Percentiles rank a stretch among this genome's conserved stretches.
These are phyloP conservation scores for Acronicta aceris DNA, from an alignment of 2,888 invertebrate genomes.

Conservation along the genomic window DNA sequence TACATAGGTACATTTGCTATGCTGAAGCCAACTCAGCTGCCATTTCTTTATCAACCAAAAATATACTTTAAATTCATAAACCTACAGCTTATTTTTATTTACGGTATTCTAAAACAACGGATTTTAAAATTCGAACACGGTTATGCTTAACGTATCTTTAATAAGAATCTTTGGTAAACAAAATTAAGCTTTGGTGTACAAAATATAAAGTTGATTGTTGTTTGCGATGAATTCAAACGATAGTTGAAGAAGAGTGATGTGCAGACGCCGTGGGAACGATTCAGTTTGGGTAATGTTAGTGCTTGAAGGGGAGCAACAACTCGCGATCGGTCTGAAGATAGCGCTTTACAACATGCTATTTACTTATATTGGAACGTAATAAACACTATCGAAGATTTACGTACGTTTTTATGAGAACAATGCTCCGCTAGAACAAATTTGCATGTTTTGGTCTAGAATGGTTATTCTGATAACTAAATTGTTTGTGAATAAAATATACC, in stretches of 20 bases:
- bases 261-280: constrained; percentile 83
- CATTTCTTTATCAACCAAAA: constrained; percentile 17
- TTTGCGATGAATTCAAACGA: constrained; percentile 43
- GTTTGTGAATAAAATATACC: background rate
- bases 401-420: constrained; percentile 56
- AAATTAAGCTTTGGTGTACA: constrained; percentile 46
- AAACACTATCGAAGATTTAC: constrained; percentile 55
- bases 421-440: constrained; percentile 45
- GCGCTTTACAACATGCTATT: constrained; percentile 62
- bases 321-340: constrained; percentile 76
- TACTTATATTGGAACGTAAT: constrained; percentile 64
- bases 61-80: accelerated
- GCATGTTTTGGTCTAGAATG: constrained; percentile 38
- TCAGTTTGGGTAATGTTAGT: constrained; percentile 74
- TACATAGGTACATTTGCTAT: constrained; percentile 73
- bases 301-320: constrained; percentile 74
- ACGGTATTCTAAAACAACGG: constrained; percentile 34
- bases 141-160: constrained; percentile 69
- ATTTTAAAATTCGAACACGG: constrained; percentile 70
- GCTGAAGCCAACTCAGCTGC: constrained; percentile 63
- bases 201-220: constrained; percentile 57
- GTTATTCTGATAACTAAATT: constrained; percentile 12
- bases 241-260: constrained; percentile 76
- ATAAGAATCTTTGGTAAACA: constrained; percentile 45
- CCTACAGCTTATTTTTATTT: constrained; percentile 1